Evolutionary conservation across 2,113 vertebrate genomes (phyloP), one percentile per base, ranked within the genome.

Genomic region (Zosterops hypoxanthus): DNA sequence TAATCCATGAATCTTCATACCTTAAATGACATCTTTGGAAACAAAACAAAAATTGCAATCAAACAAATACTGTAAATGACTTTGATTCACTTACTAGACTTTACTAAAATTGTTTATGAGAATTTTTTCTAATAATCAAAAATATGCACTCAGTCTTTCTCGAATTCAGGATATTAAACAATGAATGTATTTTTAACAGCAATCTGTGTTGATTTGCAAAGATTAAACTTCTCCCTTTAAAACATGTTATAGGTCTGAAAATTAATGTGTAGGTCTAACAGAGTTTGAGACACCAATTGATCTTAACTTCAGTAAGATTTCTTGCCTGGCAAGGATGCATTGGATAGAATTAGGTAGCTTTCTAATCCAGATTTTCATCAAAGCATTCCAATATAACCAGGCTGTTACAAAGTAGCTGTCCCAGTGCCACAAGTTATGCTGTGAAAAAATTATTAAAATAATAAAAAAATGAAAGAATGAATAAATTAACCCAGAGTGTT

Each of bases 291-390:
- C 8, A 31, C 7, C 4, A 87, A 59, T 70, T 73, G 13, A 9
- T 97, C 90, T 94, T 89, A 90, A 84, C 82, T 94, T 82, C 72
- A 87, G 24, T 81, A 86, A 69, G 50, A 41, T 25, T 90, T 59
- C 3, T 17, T 94, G 83, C 44, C 33, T 76, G 90, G 39, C 19
- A 94, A 95, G 84, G 7, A 34, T 86, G 4, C 4, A 42, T 64
- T 53, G 22, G 57, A 55, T 78, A 42, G 33, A 52, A 20, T 33
- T 83, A 79, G 5, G 21, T n/a, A 90, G 24, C 29, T 6, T 92
- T 83, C 72, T 60, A 94, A 88, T 90, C 47, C 73, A 44, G 20
- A 6, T 7, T 90, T 80, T 76, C 28, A 79, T 68, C 64, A 93
- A 95, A 94, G 94, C 29, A 13, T 87, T 86, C 46, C 20, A 26